Conservation (phyloP, 2,113 vertebrate species). For the Elachura formosa region DNA sequence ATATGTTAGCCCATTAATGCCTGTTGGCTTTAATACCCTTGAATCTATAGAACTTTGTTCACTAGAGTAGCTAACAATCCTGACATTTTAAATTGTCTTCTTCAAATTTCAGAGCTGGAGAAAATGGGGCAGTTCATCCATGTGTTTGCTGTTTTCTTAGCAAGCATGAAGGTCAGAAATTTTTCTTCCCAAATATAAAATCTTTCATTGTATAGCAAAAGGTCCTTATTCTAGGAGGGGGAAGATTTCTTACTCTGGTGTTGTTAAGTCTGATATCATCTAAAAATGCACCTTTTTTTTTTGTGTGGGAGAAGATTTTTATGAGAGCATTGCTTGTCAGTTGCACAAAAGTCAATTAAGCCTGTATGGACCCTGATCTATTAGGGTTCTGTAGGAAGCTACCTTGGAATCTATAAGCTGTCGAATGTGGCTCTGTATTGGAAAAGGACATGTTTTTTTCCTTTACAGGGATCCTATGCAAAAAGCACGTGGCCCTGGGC, state of each 20-base stretch:
- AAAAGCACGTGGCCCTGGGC: background rate
- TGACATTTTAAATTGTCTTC: conserved; percentile 36
- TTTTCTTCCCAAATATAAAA: background rate
- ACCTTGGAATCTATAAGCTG: background rate
- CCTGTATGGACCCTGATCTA: background rate
- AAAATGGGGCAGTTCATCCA: background rate
- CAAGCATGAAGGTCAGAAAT: conserved; percentile 22
- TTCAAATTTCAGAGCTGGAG: conserved; percentile 6
- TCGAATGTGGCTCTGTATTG: background rate
- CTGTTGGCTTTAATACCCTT: conserved; percentile 7
- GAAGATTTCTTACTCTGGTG: background rate
- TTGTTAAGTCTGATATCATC: background rate
- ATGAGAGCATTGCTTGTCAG: background rate
- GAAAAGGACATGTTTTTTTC: no score
- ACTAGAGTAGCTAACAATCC: background rate
- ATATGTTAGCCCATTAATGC: background rate
- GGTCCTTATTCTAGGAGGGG: background rate
- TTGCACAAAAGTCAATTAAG: background rate
- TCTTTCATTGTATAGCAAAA: background rate
- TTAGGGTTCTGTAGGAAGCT: background rate
- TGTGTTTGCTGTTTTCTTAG: conserved; percentile 26
- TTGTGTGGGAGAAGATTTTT: background rate
- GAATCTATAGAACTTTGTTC: conserved; percentile 2
- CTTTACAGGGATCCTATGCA: accelerated
- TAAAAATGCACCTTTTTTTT: background rate